phyloP scores from a whole-genome alignment of 2,113 vertebrate species.

The Steatornis caripensis region DNA sequence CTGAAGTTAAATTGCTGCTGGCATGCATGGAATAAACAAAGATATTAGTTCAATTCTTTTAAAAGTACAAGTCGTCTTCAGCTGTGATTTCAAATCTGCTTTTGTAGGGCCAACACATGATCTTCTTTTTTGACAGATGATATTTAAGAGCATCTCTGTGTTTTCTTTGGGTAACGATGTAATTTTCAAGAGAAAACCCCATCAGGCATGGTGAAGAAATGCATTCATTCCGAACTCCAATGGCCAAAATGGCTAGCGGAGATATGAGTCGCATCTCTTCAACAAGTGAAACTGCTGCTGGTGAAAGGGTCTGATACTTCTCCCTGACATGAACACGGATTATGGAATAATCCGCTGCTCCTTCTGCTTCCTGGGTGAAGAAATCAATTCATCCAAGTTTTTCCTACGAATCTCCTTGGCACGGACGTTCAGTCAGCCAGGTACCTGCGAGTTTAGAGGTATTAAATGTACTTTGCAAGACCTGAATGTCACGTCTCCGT shows the following conservation, averaged over 20 bases:
- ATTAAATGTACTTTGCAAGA: neutral
- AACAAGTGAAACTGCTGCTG: neutral
- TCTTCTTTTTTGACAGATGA: neutral
- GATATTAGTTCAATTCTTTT: conserved; percentile 40
- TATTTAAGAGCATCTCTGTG: neutral
- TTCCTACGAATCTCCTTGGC: neutral
- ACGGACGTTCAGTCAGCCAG: neutral
- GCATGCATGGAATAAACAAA: conserved; percentile 60
- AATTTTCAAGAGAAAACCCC: conserved; percentile 4
- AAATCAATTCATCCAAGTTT: neutral
- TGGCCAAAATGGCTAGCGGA: neutral
- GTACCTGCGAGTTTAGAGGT: neutral
- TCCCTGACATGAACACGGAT: neutral
- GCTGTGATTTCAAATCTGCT: neutral
- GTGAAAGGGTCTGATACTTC: neutral
- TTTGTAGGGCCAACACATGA: neutral
- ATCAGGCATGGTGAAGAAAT: neutral
- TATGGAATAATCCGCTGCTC: neutral
- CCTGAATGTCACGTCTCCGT: neutral
- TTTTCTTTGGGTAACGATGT: conserved; percentile 42
- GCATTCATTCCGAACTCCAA: neutral
- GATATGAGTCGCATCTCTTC: neutral
- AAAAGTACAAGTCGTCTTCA: conserved; percentile 1
- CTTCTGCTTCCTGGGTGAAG: neutral
- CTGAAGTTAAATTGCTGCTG: conserved; percentile 66